These are phyloP conservation scores for Loris lydekkerianus DNA, from an alignment of 2,797 vertebrate genomes.

Conservation along the genomic window DNA sequence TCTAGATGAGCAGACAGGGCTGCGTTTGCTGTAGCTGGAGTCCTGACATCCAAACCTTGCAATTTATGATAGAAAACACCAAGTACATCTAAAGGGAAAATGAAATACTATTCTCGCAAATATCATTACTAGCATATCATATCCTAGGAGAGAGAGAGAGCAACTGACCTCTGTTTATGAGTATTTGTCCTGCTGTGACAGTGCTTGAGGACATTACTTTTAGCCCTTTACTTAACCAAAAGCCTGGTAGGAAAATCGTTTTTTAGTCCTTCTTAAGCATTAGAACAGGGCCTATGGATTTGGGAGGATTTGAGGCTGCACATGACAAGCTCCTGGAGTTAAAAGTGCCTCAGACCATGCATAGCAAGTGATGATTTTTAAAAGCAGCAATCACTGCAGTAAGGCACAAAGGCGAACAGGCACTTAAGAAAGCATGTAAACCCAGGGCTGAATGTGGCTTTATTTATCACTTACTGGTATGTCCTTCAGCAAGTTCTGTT, in stretches of 20 bases:
- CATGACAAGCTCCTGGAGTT: neutral
- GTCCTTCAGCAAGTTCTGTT: neutral
- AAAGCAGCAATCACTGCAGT: neutral
- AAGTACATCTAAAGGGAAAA: constrained; percentile 54
- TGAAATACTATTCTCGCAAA: constrained; percentile 49
- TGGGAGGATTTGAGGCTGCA: neutral
- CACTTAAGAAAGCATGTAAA: neutral
- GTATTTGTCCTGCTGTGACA: neutral
- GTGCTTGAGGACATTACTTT: neutral
- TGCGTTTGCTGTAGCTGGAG: neutral
- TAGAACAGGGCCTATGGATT: neutral
- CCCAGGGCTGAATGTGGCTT: neutral
- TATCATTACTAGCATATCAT: constrained; percentile 60
- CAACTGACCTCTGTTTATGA: constrained; percentile 43
- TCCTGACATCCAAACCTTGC: constrained; percentile 40
- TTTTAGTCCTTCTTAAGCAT: neutral
- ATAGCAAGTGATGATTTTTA: constrained; percentile 5
- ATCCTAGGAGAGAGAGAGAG: neutral
- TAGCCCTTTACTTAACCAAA: neutral
- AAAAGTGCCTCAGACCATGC: neutral
- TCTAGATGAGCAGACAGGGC: constrained; percentile 18
- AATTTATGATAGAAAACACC: constrained; percentile 71
- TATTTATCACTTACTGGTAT: neutral
- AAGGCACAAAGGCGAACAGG: neutral
- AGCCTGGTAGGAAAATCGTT: neutral